Base-by-base conservation (phyloP, 2,888 invertebrate species). In the Auanema freiburgensis region DNA sequence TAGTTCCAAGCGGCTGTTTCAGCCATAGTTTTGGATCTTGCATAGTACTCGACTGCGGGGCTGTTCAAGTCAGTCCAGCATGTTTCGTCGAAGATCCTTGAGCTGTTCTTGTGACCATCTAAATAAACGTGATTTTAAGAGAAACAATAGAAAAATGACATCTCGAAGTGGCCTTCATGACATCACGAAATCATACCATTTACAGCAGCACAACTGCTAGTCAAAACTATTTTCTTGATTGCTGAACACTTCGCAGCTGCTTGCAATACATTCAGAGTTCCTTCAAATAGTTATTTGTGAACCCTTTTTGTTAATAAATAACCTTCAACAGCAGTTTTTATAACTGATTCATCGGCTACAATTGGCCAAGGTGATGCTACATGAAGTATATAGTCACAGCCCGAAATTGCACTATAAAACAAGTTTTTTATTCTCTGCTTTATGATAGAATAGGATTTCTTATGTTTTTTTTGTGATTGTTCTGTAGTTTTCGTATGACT, bases 151-250 rank as follows among this genome's bases (percentile, higher is more conserved):
- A 18, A 46, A 16, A 23, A 3, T 10, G 40, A 23, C 24, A 55
- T 25, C 46, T 57, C n/a, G 0, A 46, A 5, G 14, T n/a, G 16
- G 5, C 16, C 16, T 23, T 25, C 16, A 16, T 18, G 46, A 46
- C 21, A 46, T 21, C 21, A 18, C 3, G 21, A 50, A 11, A 33
- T 4, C 44, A 5, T 49, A 76, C 76, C 76, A 56, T 76, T 76
- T 21, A 76, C 62, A 18, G 76, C 76, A 1, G 76, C 64, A 42
- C 76, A 76, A 52, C 86, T 86, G 65, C 86, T 86, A 3, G 87
- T 87, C 41, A 87, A 70, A 8, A 87, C 86, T 18, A 87, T 85
- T 59, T 86, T 82, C 71, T 85, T 85, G 55, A 76, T 67, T 5
- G 57, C 57, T 11, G 57, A 83, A 53, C 84, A 83, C 51, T 81